phyloP scores from a whole-genome alignment of 2,797 vertebrate genomes.

The Acridotheres tristis region DNA sequence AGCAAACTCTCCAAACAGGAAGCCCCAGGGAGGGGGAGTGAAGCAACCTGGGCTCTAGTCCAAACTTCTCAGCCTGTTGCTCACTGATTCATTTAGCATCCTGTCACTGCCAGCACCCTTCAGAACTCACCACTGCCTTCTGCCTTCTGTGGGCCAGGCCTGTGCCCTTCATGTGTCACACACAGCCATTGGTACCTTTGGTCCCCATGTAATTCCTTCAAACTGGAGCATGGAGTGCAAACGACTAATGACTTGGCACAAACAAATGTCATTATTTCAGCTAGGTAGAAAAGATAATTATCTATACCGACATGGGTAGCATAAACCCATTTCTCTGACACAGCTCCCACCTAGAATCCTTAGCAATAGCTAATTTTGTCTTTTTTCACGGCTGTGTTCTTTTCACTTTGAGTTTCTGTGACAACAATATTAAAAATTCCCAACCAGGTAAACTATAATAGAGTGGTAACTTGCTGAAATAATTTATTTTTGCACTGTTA shows the following conservation, averaged over 20 bases:
- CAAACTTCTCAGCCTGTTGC: background rate
- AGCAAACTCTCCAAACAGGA: background rate
- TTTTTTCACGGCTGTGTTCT: background rate
- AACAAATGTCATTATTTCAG: background rate
- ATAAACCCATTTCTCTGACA: background rate
- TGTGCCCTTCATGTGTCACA: background rate
- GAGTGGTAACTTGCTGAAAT: background rate
- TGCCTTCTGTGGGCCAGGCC: background rate
- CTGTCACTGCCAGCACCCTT: background rate
- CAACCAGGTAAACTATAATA: background rate
- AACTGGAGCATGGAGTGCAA: fast-evolving
- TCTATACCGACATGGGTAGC: background rate
- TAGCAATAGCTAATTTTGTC: background rate
- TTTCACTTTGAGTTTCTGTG: background rate
- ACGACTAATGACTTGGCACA: background rate
- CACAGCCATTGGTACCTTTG: background rate
- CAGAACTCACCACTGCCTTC: background rate
- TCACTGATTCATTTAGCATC: background rate
- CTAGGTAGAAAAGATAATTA: background rate
- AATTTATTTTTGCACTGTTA: background rate
- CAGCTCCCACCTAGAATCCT: background rate
- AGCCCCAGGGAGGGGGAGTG: background rate
- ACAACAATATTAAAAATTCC: background rate
- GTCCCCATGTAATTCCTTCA: background rate
- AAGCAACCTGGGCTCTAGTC: background rate